A percentile compares a stretch with the other conserved stretches of the same genome.
phyloP scores from a whole-genome alignment of 2,888 invertebrate species.

The Cynaeus angustus region DNA sequence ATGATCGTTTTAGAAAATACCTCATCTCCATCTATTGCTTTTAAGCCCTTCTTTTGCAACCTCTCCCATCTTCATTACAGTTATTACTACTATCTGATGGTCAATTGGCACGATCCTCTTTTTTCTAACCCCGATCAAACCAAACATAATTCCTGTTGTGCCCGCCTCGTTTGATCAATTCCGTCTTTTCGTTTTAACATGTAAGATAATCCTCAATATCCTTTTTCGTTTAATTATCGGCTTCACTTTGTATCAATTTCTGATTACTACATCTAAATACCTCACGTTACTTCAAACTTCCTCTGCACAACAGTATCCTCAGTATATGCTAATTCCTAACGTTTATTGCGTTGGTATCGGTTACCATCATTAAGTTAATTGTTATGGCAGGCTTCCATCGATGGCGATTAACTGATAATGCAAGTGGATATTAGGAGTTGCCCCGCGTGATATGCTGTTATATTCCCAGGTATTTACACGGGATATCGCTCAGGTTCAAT shows the following conservation, averaged over 20 bases:
- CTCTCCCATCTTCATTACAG: neutral
- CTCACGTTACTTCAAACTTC: slow-evolving; percentile 17
- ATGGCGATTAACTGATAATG: slow-evolving; percentile 44
- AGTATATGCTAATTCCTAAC: slow-evolving; percentile 39
- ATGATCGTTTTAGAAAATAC: too few relatives aligned
- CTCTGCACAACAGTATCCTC: slow-evolving; percentile 31
- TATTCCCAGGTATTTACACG: slow-evolving; percentile 45
- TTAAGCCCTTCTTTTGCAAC: neutral
- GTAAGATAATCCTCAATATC: slow-evolving; percentile 11
- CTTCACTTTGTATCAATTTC: slow-evolving; percentile 26
- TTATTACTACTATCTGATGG: slow-evolving; percentile 4
- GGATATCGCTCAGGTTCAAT: slow-evolving; percentile 35
- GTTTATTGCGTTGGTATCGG: slow-evolving; percentile 44
- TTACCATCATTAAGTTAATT: slow-evolving; percentile 50
- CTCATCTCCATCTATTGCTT: too few relatives aligned
- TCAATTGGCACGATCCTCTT: neutral
- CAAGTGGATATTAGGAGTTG: slow-evolving; percentile 24
- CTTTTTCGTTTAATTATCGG: slow-evolving; percentile 6
- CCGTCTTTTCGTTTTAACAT: neutral
- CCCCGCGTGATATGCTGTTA: slow-evolving; percentile 35
- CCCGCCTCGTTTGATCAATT: neutral
- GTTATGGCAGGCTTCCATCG: slow-evolving; percentile 45
- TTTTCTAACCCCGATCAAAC: neutral
- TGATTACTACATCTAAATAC: slow-evolving; percentile 11
- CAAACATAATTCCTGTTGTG: neutral